Conservation (phyloP, 2,113 vertebrate genomes). For the Cheirogaleus medius region DNA sequence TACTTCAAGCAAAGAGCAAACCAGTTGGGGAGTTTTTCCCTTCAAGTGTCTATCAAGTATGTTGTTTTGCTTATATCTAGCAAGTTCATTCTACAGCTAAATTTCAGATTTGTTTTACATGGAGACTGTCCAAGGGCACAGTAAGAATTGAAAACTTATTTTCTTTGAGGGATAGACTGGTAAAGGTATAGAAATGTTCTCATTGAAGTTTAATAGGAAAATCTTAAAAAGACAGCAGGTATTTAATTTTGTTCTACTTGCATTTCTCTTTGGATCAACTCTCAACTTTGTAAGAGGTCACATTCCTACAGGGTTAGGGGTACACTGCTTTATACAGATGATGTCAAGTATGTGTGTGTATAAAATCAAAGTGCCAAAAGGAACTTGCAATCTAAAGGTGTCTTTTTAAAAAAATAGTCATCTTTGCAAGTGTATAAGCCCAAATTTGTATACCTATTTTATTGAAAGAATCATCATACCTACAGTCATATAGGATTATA, state of each 20-base stretch:
- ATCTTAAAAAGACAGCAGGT: neutral
- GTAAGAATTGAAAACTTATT: neutral
- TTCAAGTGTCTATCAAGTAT: conserved; percentile 17
- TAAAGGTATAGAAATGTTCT: conserved; percentile 12
- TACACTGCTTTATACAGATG: neutral
- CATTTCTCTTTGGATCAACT: neutral
- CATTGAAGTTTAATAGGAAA: conserved; percentile 1
- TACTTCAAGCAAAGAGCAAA: conserved; percentile 45
- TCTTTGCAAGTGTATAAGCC: neutral
- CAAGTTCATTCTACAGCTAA: conserved; percentile 21
- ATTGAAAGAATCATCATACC: neutral
- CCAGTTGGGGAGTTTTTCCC: neutral
- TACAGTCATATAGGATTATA: neutral
- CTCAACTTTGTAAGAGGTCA: neutral
- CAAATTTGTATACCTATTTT: neutral
- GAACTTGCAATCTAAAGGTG: neutral
- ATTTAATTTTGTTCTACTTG: conserved; percentile 20
- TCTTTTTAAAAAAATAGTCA: neutral
- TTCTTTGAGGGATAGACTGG: neutral
- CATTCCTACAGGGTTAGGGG: neutral
- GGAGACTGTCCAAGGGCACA: neutral
- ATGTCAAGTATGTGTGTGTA: neutral
- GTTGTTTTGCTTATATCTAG: conserved; percentile 15
- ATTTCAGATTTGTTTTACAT: conserved; percentile 19
- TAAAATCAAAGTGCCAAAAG: neutral